phyloP scores from a whole-genome alignment of 2,888 invertebrate species.

The Exephanes ischioxanthus region DNA sequence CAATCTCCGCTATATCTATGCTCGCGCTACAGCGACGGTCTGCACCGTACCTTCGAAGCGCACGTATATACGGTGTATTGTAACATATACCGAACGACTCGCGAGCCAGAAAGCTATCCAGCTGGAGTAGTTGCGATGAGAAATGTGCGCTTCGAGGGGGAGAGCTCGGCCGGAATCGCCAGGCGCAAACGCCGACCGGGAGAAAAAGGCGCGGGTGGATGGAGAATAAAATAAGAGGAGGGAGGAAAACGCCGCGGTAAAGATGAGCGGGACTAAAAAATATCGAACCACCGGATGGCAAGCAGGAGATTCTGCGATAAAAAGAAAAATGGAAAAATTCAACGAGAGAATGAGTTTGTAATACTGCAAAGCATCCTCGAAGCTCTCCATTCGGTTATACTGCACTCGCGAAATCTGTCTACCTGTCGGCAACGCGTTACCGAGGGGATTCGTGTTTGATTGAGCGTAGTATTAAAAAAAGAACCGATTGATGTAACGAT shows the following conservation, averaged over 20 bases:
- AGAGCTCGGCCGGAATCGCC: constrained; percentile 8
- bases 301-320: constrained; percentile 10
- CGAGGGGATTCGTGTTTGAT: constrained; percentile 63
- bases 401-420: constrained; percentile 15
- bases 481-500: constrained; percentile 6
- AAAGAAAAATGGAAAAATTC: constrained; percentile 8
- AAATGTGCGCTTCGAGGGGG: constrained; percentile 29
- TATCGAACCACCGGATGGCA: constrained; percentile 42
- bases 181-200: constrained; percentile 7
- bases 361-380: not conserved
- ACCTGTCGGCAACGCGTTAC: constrained; percentile 20
- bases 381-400: not conserved
- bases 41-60: constrained; percentile 4
- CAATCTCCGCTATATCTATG: constrained; percentile 32
- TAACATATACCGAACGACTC: constrained; percentile 4
- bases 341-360: constrained; percentile 34
- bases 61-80: constrained; percentile 3
- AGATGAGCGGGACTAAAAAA: constrained; percentile 49
- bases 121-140: constrained; percentile 39
- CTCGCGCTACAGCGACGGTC: not conserved
- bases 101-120: constrained; percentile 46
- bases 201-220: constrained; percentile 63
- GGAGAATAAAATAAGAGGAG: constrained; percentile 47
- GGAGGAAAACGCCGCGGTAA: constrained; percentile 13
- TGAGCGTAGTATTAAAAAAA: constrained; percentile 36